phyloP scores from a whole-genome alignment of 2,797 vertebrate species.

The Sebastes umbrosus region DNA sequence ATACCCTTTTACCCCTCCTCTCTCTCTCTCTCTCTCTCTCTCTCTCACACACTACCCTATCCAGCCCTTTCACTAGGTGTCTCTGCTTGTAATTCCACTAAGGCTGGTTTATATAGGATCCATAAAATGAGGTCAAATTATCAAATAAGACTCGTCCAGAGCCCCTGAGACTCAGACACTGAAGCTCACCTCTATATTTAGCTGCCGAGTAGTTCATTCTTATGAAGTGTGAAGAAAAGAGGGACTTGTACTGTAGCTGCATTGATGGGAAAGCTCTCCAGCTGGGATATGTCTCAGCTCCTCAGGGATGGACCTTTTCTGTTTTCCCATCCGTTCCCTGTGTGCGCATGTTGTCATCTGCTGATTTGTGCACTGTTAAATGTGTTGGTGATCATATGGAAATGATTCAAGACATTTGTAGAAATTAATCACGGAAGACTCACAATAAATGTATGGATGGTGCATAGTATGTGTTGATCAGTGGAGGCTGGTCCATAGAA shows the following conservation, averaged over 20 bases:
- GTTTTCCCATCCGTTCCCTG: not conserved
- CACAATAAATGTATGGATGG: not conserved
- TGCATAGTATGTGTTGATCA: not conserved
- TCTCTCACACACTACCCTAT: not conserved
- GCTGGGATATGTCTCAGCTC: constrained; percentile 4
- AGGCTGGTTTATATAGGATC: constrained; percentile 47
- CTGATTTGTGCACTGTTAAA: not conserved
- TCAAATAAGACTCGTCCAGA: constrained; percentile 53
- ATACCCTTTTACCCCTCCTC: not conserved
- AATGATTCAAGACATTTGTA: not conserved
- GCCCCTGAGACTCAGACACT: constrained; percentile 33
- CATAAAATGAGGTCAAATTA: constrained; percentile 73
- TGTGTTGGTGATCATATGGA: not conserved
- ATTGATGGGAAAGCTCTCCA: constrained; percentile 17
- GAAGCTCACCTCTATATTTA: constrained; percentile 57
- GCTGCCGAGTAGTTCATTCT: constrained; percentile 33
- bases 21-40: too few relatives aligned
- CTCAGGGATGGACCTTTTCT: not conserved
- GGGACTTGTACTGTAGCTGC: not conserved
- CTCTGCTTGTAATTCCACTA: constrained; percentile 51
- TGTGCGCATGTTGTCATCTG: not conserved
- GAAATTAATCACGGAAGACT: not conserved
- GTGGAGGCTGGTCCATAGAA: too few relatives aligned
- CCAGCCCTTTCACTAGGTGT: not conserved
- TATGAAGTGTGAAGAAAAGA: constrained; percentile 38